Evolutionary conservation across 1,140 invertebrate genomes (phyloP), one percentile per base, ranked within the genome.

Genomic region (Oppia nitens): DNA sequence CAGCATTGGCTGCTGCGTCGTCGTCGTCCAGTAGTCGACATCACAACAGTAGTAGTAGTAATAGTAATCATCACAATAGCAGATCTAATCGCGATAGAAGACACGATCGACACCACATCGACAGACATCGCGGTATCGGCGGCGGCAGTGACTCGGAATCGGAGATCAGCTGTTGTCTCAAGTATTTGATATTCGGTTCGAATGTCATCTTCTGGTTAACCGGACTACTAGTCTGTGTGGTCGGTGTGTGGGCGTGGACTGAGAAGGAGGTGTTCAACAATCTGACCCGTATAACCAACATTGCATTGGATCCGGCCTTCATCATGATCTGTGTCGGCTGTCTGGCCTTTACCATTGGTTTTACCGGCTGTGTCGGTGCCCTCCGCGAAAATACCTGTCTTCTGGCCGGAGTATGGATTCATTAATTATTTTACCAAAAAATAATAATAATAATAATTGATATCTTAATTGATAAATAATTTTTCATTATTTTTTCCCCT

Each of bases 241-340:
- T 96, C 52, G 93, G 93, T 47, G 76, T 94, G 53, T 97, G 92
- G 93, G 91, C 92, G 52, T 95, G 91, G 88, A 83, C 82, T 47
- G 92, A 97, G 71, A 97, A 97, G 73, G 89, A 96, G 68, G 93
- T 87, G 61, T 92, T 96, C 69, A 87, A 83, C 68, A 96, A 94
- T 73, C 76, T 96, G 45, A 81, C 83, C 25, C 80, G 85, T 63
- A 75, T 94, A n/a, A 72, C 74, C 4, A 73, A 74, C 59, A 81
- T 96, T 57, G 84, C 89, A 4, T 73, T 98, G 52, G 93, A 98
- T 77, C 94, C 93, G 53, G 93, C 92, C 45, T 92, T 96, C 72
- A 80, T 95, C 59, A 78, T 97, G 62, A 92, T 97, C 71, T 83
- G 93, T 71, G 79, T 69, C 83, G 83, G 88, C 59, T 80, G 81